Conservation (phyloP, 2,113 vertebrate species). For the Petaurus breviceps region DNA sequence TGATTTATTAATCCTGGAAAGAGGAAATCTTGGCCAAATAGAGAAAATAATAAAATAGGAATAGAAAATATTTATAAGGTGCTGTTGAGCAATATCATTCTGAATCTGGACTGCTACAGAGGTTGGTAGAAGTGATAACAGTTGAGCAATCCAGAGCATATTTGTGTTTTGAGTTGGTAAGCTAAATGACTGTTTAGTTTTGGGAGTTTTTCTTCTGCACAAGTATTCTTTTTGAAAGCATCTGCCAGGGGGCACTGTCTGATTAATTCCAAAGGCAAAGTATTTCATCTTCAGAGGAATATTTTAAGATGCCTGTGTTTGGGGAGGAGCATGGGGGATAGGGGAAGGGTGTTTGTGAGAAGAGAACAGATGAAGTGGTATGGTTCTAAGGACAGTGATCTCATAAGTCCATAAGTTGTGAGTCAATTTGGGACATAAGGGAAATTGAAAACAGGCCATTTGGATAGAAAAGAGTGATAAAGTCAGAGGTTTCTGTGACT, state of each 20-base stretch:
- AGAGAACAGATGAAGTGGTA: neutral
- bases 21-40: neutral
- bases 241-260: neutral
- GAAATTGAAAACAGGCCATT: neutral
- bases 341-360: neutral
- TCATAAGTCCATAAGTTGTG: neutral
- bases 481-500: slow-evolving; percentile 10
- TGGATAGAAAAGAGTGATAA: slow-evolving; percentile 28
- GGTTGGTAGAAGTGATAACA: neutral
- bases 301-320: neutral
- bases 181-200: neutral
- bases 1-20: neutral
- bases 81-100: neutral
- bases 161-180: neutral
- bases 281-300: neutral
- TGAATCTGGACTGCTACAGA: neutral
- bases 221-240: slow-evolving; percentile 9
- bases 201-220: neutral
- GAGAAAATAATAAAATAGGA: neutral
- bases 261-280: neutral
- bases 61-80: neutral
- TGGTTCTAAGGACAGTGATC: neutral
- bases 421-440: neutral
- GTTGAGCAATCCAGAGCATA: neutral
- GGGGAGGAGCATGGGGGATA: neutral